phyloP scores from a whole-genome alignment of 1,140 invertebrate species.

The Trichoplusia ni region DNA sequence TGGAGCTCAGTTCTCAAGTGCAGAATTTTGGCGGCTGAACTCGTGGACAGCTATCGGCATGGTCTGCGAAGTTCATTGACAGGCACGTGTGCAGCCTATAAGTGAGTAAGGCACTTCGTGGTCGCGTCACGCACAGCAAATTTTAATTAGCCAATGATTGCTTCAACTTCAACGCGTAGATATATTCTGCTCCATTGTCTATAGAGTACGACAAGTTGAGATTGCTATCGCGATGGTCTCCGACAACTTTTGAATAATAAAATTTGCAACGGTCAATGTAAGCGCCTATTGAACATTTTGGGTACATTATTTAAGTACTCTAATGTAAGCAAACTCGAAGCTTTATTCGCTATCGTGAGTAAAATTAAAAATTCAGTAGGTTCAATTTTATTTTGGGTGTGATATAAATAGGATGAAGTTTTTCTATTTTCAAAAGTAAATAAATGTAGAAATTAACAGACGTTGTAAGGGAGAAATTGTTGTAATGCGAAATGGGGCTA shows the following conservation, averaged over 20 bases:
- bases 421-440: background rate
- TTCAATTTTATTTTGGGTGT: too few relatives aligned
- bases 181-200: slow-evolving; percentile 61
- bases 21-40: slow-evolving; percentile 49
- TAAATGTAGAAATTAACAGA: slow-evolving; percentile 29
- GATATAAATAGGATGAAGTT: background rate
- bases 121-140: slow-evolving; percentile 76
- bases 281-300: slow-evolving; percentile 5
- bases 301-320: slow-evolving; percentile 13
- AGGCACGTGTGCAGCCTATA: slow-evolving; percentile 78
- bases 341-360: background rate
- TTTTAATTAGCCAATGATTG: slow-evolving; percentile 79
- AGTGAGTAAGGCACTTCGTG: slow-evolving; percentile 69
- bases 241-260: slow-evolving; percentile 58
- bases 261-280: slow-evolving; percentile 42
- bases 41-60: slow-evolving; percentile 58
- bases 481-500: slow-evolving; percentile 59
- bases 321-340: slow-evolving; percentile 12
- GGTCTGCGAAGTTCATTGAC: slow-evolving; percentile 77
- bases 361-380: background rate
- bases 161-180: slow-evolving; percentile 54
- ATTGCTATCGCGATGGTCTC: slow-evolving; percentile 50
- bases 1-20: background rate
- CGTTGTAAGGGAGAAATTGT: slow-evolving; percentile 43
- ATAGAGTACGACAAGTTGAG: slow-evolving; percentile 48